Evolutionary conservation across 2,888 invertebrate genomes (phyloP).

Genomic region (Drosophila melanosoma): DNA sequence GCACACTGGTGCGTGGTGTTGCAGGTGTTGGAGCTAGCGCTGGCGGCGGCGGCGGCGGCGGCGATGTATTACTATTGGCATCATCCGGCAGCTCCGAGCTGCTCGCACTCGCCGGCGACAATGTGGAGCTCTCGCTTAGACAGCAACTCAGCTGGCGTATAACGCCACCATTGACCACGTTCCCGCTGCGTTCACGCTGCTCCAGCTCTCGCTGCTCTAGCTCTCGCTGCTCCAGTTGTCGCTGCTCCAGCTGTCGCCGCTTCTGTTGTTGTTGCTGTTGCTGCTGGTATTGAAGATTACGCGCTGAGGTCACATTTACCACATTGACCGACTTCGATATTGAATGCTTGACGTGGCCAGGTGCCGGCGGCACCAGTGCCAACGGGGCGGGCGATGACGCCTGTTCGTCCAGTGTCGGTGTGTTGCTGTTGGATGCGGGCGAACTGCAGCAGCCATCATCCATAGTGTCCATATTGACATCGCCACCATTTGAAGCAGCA

Average conservation of each 20-base stretch:
- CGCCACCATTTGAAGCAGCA: slow-evolving; percentile 1
- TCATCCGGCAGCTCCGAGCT: slow-evolving; percentile 65
- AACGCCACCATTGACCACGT: slow-evolving; percentile 16
- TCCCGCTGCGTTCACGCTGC: slow-evolving; percentile 12
- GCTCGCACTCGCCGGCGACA: slow-evolving; percentile 66
- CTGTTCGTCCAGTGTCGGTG: slow-evolving; percentile 54
- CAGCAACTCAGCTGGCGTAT: slow-evolving; percentile 55
- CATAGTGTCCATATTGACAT: slow-evolving; percentile 34
- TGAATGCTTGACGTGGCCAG: slow-evolving; percentile 83
- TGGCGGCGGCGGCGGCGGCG: slow-evolving; percentile 38
- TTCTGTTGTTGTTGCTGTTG: slow-evolving; percentile 52
- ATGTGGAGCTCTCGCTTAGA: slow-evolving; percentile 63
- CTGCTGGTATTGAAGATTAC: slow-evolving; percentile 75
- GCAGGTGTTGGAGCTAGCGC: slow-evolving; percentile 13
- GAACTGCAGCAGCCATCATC: slow-evolving; percentile 52
- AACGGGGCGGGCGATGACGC: slow-evolving; percentile 72
- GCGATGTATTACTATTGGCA: slow-evolving; percentile 47
- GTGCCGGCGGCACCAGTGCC: slow-evolving; percentile 84
- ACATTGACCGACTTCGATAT: slow-evolving; percentile 85
- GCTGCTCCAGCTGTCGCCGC: neutral
- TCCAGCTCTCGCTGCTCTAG: slow-evolving; percentile 17
- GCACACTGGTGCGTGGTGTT: slow-evolving; percentile 29
- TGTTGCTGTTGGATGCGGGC: slow-evolving; percentile 40
- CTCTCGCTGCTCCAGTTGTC: slow-evolving; percentile 15
- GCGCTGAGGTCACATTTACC: slow-evolving; percentile 82